Base-by-base conservation (phyloP, 2,113 vertebrate species). In the Entelurus aequoreus region DNA sequence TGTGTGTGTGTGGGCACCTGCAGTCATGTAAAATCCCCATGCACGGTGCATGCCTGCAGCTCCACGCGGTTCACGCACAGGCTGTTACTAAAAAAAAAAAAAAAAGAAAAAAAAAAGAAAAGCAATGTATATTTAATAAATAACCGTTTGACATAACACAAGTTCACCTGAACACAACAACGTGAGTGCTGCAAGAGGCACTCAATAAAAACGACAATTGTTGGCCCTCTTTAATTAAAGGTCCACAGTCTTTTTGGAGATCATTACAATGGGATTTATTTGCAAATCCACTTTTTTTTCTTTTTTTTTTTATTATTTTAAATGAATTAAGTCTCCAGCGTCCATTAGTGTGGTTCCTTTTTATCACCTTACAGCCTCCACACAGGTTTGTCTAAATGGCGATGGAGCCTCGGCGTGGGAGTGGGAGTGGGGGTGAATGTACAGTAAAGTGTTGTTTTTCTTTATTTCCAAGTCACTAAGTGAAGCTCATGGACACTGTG, bases 401-500 rank as follows among this genome's bases (percentile, higher is more conserved):
- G 11, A 48, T 50, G 49, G 60, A 50, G 60, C 16, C 10, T 21
- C n/a, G 56, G 59, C 56, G 37, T 51, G 54, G 68, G 60, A 6
- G 12, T 16, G 14, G 67, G 57, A 48, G 21, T 48, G 59, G 65
- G 66, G 5, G 12, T 9, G 13, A 5, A 49, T 53, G 44, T 28
- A 28, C 28, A 28, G 28, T 28, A 28, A 28, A 28, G 2, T 28
- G 28, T 13, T 53, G 8, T 35, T 44, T 58, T 59, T 46, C 10
- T 11, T 46, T 46, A 46, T 46, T 46, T 56, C 78, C 66, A 72
- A 77, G 79, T 87, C 84, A 92, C 92, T 97, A 98, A 80, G 96
- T 96, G 91, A 98, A 98, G 87, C 95, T 98, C 96, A 98, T 98
- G 86, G 95, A 98, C 75, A 97, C 95, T 92, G 95, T 98, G 94